These are phyloP conservation scores for Epinephelus coioides DNA, from an alignment of 2,797 vertebrate genomes.

Conservation along the genomic window DNA sequence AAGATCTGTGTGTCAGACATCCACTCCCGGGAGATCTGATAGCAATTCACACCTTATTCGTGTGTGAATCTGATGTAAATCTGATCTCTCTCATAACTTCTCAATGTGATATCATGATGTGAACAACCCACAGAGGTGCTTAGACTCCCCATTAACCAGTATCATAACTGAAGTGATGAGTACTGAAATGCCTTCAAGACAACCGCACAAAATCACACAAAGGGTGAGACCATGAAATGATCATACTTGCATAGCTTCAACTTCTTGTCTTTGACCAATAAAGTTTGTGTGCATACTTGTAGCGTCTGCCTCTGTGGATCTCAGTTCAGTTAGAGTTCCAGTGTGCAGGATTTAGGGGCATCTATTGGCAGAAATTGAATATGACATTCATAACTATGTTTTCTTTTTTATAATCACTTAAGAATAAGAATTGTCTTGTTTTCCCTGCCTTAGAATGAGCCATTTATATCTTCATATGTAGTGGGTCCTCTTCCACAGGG, in stretches of 20 bases:
- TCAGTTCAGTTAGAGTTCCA: not conserved
- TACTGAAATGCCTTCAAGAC: constrained; percentile 10
- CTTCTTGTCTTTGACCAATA: not conserved
- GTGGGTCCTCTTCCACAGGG: too few relatives aligned
- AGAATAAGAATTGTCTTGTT: too few relatives aligned
- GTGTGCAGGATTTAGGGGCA: too few relatives aligned
- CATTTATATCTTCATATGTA: too few relatives aligned
- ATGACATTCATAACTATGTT: too few relatives aligned
- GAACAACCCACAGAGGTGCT: not conserved
- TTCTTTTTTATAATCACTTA: too few relatives aligned
- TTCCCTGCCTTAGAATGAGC: too few relatives aligned
- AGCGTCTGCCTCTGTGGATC: not conserved
- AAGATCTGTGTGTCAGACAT: not conserved
- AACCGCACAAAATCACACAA: not conserved
- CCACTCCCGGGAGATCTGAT: not conserved
- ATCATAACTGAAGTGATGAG: not conserved
- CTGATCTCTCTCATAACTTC: not conserved
- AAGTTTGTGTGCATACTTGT: not conserved
- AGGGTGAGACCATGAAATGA: not conserved
- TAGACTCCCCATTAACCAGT: not conserved
- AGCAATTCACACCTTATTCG: constrained; percentile 3
- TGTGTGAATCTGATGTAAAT: not conserved
- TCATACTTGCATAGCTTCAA: not conserved
- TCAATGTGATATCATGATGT: not conserved
- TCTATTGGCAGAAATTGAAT: too few relatives aligned